Base-by-base conservation (phyloP, 1,140 invertebrate genomes). In the Wasmannia auropunctata region DNA sequence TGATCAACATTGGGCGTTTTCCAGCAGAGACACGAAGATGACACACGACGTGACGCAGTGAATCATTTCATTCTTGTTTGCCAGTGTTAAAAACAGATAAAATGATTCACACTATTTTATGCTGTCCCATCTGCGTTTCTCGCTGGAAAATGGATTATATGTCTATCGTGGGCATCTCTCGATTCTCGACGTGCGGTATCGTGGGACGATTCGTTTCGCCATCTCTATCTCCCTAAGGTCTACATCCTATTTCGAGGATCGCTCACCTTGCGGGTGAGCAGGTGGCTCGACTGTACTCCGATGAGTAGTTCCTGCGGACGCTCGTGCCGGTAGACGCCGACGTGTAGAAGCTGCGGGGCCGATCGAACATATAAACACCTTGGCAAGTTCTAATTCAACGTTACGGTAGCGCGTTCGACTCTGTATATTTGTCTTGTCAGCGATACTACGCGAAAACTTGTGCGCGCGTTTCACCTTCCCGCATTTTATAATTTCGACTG, bases 221-320 rank as follows among this genome's bases (percentile, higher is more conserved):
- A 51, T 67, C 31, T 31, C 22, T 19, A 51, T 67, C 31, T 31
- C 22, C 22, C 37, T 67, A 46, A 67, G 40, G 22, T 67, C 10
- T 77, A 43, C 22, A 34, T 43, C 43, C 63, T 67, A 65, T 28
- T 40, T 69, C 69, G 19, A 28, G 25, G 62, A 86, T 84, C 46
- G 80, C 89, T 93, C 88, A 93, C 93, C 93, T 93, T 86, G 88
- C 65, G 40, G 92, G 92, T 87, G 92, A 93, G 86, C 86, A 89
- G 58, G 79, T 76, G 77, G 87, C 87, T 62, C 91, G 88, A 84
- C 88, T 90, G 86, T 90, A 87, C 46, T 90, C 88, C 70, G 88
- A 89, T 34, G 77, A n/a, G 70, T 90, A 92, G 60, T 79, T 90
- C 46, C 88, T 86, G 72, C 87, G 90, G 85, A 87, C 80, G 87